Percentiles rank a stretch among this genome's conserved stretches.
Evolutionary conservation across 2,888 invertebrate genomes (phyloP).

Genomic region (Kuschelorhynchus macadamiae): DNA sequence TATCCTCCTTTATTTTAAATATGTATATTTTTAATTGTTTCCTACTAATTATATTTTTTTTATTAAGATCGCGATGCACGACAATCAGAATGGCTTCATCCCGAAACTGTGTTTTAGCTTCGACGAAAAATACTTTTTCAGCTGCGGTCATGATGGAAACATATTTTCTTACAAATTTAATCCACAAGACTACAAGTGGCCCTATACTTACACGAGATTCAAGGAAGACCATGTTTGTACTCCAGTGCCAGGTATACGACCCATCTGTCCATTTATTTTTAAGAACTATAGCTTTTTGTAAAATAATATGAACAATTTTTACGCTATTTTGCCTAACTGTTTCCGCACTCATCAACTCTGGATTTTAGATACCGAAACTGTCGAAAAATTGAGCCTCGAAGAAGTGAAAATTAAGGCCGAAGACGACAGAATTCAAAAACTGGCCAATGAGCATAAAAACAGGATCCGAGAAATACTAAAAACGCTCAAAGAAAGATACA

Average conservation of each 20-base stretch:
- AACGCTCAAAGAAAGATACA: slow-evolving; percentile 70
- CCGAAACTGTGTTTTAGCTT: slow-evolving; percentile 75
- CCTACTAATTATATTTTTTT: too few relatives aligned
- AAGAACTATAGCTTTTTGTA: background rate
- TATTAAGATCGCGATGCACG: slow-evolving; percentile 76
- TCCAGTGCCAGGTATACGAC: slow-evolving; percentile 19
- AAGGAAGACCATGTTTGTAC: slow-evolving; percentile 34
- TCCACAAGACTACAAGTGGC: slow-evolving; percentile 65
- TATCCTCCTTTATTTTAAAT: too few relatives aligned
- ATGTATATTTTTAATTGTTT: too few relatives aligned
- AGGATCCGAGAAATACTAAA: slow-evolving; percentile 69
- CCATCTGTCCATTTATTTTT: background rate
- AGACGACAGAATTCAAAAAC: slow-evolving; percentile 74
- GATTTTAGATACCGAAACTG: slow-evolving; percentile 65
- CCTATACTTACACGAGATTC: slow-evolving; percentile 10
- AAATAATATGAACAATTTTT: too few relatives aligned
- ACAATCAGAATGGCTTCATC: slow-evolving; percentile 78
- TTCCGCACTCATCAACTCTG: too few relatives aligned
- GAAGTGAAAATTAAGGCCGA: slow-evolving; percentile 80
- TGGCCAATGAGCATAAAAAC: slow-evolving; percentile 73
- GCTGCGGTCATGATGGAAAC: slow-evolving; percentile 83
- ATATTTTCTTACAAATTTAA: slow-evolving; percentile 79
- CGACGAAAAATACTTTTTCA: slow-evolving; percentile 72
- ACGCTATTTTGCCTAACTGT: too few relatives aligned
- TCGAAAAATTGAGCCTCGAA: slow-evolving; percentile 72